Percentiles rank a stretch among this genome's conserved stretches.
Conservation (phyloP, 2,888 invertebrate species). For the Hyppa rectilinea region DNA sequence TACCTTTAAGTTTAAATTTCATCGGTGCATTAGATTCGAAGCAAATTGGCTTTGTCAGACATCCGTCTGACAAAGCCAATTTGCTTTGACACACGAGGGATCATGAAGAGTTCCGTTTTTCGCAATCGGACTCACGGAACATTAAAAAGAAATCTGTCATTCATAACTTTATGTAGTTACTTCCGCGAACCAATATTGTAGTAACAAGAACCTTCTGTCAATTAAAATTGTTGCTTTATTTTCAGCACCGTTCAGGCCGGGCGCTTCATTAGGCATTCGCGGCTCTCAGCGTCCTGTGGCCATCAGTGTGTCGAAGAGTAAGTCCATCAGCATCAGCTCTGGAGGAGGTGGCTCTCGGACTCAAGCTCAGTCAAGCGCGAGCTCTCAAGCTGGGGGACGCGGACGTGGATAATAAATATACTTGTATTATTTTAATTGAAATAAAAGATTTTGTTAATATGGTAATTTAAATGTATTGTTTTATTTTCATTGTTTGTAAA, state of each 20-base stretch:
- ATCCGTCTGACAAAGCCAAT: too few species aligned
- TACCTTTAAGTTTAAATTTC: too few species aligned
- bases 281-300: slow-evolving; percentile 11
- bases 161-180: too few species aligned
- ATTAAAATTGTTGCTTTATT: neutral
- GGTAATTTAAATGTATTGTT: neutral
- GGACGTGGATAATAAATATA: slow-evolving; percentile 35
- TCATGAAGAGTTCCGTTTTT: too few species aligned
- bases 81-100: too few species aligned
- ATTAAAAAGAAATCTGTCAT: too few species aligned
- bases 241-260: slow-evolving; percentile 20
- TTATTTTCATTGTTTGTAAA: neutral
- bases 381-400: slow-evolving; percentile 32
- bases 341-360: slow-evolving; percentile 58
- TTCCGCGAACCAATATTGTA: too few species aligned
- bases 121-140: too few species aligned
- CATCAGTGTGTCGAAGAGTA: slow-evolving; percentile 76
- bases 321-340: slow-evolving; percentile 68
- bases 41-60: too few species aligned
- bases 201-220: too few species aligned
- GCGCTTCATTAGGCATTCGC: neutral
- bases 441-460: neutral
- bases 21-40: too few species aligned
- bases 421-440: neutral
- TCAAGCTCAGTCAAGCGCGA: slow-evolving; percentile 48